Base-by-base conservation (phyloP, 2,797 vertebrate species). In the Squalus acanthias region DNA sequence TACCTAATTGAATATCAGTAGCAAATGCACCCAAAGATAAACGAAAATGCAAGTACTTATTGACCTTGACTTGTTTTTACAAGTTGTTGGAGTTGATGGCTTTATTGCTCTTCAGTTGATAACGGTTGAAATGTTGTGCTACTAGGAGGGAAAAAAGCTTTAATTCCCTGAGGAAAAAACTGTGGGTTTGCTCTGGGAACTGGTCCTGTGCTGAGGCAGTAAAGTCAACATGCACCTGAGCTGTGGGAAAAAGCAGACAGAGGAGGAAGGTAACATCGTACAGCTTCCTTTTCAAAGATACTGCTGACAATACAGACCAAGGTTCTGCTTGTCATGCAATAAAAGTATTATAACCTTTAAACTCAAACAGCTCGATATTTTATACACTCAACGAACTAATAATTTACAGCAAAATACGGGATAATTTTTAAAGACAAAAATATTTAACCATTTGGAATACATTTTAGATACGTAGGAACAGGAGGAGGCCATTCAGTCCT, bases 131-230 rank as follows among this genome's bases (percentile, higher is more conserved):
- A 98, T 46, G 97, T 97, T 98, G 97, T 97, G 97, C 98, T 98
- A 98, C 98, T 39, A 39, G 39, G 98, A 98, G 98, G 97, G 98
- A 99, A 98, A 57, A 98, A 97, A 97, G 98, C 96, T 98, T 96
- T 98, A 95, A 98, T 99, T 99, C 99, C 98, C 99, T 99, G 98
- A 98, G 97, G 97, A 97, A 97, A 98, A 98, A 97, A 97, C 53
- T 97, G 96, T 97, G 97, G 98, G 97, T 96, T 98, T 98, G 97
- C 98, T 98, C 98, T 98, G 98, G 98, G 98, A 99, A 99, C 98
- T 98, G 97, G 97, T 97, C 97, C 97, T 98, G 98, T 53, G 15
- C 24, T 95, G 26, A 74, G 50, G 93, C 33, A 17, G 67, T 69
- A 95, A 72, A 57, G 94, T 95, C 94, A 53, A 53, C 70, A 29